Conservation (phyloP, 1,140 invertebrate genomes). For the Rhopalosiphum maidis region DNA sequence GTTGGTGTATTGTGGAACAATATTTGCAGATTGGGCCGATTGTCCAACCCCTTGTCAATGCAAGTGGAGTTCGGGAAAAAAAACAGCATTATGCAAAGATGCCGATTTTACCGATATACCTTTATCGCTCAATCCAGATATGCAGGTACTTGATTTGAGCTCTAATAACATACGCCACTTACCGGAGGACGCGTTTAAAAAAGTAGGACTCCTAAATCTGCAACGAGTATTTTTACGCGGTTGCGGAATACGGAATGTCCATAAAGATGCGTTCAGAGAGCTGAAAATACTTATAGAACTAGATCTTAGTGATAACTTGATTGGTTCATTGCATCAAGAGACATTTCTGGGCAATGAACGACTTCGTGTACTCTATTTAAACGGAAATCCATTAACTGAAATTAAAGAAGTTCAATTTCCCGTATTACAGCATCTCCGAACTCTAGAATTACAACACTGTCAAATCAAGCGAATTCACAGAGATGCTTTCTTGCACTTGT, state of each 20-base stretch:
- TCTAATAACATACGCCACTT: conserved; percentile 79
- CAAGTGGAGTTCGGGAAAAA: conserved; percentile 89
- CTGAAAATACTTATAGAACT: conserved; percentile 87
- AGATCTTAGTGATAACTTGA: conserved; percentile 78
- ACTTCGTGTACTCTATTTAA: conserved; percentile 72
- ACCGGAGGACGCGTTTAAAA: conserved; percentile 80
- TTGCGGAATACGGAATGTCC: conserved; percentile 76
- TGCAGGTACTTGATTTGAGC: conserved; percentile 84
- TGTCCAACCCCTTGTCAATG: conserved; percentile 82
- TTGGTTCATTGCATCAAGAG: conserved; percentile 71
- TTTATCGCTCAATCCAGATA: conserved; percentile 76
- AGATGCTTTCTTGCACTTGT: conserved; percentile 73
- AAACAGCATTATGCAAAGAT: conserved; percentile 81
- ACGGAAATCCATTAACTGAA: conserved; percentile 73
- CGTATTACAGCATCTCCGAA: conserved; percentile 72
- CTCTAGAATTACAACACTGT: conserved; percentile 78
- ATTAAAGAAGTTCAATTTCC: conserved; percentile 75
- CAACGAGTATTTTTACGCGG: conserved; percentile 81
- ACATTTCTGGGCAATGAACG: conserved; percentile 80
- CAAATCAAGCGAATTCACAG: conserved; percentile 74
- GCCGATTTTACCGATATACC: conserved; percentile 78
- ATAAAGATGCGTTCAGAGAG: conserved; percentile 83
- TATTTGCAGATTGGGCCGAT: conserved; percentile 76
- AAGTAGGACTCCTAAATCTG: conserved; percentile 79
- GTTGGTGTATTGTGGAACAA: conserved; percentile 53